Percentiles rank a stretch among this genome's conserved stretches.
Evolutionary conservation across 2,113 vertebrate genomes (phyloP).

Genomic region (Lethenteron camtschaticum): DNA sequence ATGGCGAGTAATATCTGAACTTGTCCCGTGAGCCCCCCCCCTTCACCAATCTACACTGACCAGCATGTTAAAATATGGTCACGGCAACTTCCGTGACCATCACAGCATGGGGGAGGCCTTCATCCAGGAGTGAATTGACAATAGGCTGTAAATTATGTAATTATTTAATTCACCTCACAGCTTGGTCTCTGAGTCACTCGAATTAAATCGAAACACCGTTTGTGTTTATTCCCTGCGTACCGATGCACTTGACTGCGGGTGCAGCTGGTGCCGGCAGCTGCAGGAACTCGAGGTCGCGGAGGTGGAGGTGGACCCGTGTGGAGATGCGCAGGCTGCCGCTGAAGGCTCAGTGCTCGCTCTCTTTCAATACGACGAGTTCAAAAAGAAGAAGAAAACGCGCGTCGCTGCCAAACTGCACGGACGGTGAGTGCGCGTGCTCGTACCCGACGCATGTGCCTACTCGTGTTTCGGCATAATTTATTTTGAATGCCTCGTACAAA

Average conservation of each 20-base stretch:
- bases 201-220: background rate
- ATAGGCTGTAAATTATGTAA: background rate
- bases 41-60: no score
- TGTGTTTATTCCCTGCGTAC: background rate
- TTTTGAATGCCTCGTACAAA: no score
- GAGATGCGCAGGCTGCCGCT: constrained; percentile 64
- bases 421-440: constrained; percentile 28
- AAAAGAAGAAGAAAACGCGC: constrained; percentile 53
- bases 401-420: constrained; percentile 38
- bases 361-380: constrained; percentile 63
- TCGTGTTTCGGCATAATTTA: no score
- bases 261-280: constrained; percentile 49
- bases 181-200: background rate
- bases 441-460: no score
- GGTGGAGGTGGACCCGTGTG: constrained; percentile 76
- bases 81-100: background rate
- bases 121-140: background rate
- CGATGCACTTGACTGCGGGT: constrained; percentile 7
- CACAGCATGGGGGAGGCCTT: background rate
- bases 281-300: constrained; percentile 55
- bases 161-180: background rate
- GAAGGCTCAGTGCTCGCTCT: constrained; percentile 67
- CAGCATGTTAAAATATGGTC: background rate
- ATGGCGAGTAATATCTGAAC: no score
- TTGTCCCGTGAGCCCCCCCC: no score